Base-by-base conservation (phyloP, 1,140 invertebrate genomes). In the Steinernema feltiae region DNA sequence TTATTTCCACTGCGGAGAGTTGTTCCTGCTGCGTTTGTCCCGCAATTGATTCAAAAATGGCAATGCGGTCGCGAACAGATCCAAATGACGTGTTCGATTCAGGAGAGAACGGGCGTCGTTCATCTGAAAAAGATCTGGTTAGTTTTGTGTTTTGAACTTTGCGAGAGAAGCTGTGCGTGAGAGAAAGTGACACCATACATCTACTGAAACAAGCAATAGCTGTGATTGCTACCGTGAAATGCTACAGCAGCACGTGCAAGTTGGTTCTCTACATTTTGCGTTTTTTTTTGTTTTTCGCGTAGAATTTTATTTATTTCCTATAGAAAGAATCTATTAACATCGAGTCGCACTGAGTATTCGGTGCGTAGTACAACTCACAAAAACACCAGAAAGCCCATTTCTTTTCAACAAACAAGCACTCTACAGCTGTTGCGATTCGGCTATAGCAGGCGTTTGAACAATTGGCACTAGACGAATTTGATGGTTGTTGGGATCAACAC, bases 21-120 rank as follows among this genome's bases (percentile, higher is more conserved):
- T 29, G 74, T 35, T 70, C 74, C 74, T 73, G 15, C 17, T 18
- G 31, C 21, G 30, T 1, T 30, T 48, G 18, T 30, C 69, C 3
- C 32, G 32, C 30, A 27, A 2, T 31, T 21, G 32, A 72, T 32
- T 80, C 79, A 53, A 79, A 80, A 29, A 53, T 80, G 1, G 79
- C 79, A 27, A 80, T 80, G 30, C 78, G 31, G 48, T 80, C 79
- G 29, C 75, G 75, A 17, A 80, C 79, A 24, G 79, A 80, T 46
- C 75, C 76, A 30, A 80, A 70, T 18, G 78, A 80, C 63, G 71
- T 73, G 21, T 69, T 77, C 32, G 75, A 76, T 48, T 73, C 78
- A 70, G 77, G 71, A 75, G 74, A 73, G 3, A 21, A 63, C 24
- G 53, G 24, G 7, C 53, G 53, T 3, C 24, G 53, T 27, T 63